Conservation (phyloP, 2,888 invertebrate genomes). For the Lycaena phlaeas region DNA sequence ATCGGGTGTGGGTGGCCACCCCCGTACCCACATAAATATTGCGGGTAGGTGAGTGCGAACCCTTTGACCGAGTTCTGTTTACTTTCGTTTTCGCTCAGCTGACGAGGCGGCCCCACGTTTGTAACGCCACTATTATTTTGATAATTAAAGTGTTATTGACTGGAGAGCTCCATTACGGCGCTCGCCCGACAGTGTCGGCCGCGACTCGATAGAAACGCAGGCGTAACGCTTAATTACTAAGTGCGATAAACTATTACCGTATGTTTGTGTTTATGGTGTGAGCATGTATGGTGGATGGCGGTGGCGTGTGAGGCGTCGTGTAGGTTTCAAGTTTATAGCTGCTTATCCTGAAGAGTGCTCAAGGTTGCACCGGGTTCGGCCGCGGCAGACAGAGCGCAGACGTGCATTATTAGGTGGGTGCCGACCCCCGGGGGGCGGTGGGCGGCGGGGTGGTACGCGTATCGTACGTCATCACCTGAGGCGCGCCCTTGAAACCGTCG, state of each 20-base stretch:
- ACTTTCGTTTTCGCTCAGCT: slow-evolving; percentile 75
- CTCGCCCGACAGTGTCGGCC: neutral
- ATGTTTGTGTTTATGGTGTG: neutral
- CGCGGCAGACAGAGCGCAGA: slow-evolving; percentile 70
- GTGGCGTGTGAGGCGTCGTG: slow-evolving; percentile 12
- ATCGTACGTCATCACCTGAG: slow-evolving; percentile 72
- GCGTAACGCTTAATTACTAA: neutral
- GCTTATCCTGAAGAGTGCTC: slow-evolving; percentile 51
- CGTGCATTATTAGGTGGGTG: slow-evolving; percentile 74
- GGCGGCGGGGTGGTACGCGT: slow-evolving; percentile 43
- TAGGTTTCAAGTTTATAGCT: slow-evolving; percentile 25
- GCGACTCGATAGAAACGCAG: neutral
- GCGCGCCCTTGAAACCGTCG: slow-evolving; percentile 71
- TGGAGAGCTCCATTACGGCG: slow-evolving; percentile 25
- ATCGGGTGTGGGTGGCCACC: slow-evolving; percentile 59
- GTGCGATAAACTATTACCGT: neutral
- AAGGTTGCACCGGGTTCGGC: slow-evolving; percentile 69
- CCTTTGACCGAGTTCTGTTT: slow-evolving; percentile 75
- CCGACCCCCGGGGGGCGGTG: slow-evolving; percentile 58
- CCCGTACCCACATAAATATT: slow-evolving; percentile 71
- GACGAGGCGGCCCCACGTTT: slow-evolving; percentile 61
- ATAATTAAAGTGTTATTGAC: slow-evolving; percentile 66
- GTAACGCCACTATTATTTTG: slow-evolving; percentile 64
- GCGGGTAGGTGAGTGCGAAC: slow-evolving; percentile 73
- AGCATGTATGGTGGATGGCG: neutral